Base-by-base conservation (phyloP, 2,113 vertebrate species). In the Chloebia gouldiae region DNA sequence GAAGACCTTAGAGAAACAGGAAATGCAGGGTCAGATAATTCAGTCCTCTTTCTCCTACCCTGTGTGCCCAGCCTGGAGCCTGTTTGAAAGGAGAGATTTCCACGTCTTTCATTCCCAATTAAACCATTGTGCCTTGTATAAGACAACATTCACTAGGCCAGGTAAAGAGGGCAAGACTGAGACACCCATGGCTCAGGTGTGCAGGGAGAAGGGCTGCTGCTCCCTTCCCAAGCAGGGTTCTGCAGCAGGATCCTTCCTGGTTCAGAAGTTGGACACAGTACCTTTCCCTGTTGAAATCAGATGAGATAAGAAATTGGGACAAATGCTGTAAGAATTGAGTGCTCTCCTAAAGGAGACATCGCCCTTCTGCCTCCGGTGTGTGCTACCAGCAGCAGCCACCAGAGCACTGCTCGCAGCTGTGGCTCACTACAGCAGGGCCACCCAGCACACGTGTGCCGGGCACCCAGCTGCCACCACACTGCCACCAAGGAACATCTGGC, bases 341-440 rank as follows among this genome's bases (percentile, higher is more conserved):
- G 15, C 33, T 30, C 19, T 54, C 44, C 18, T 24, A 25, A 53
- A 81, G 42, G 7, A 5, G 6, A 1, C 57, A 47, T 15, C 33
- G 33, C 35, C 21, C 22, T 60, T 81, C 33, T 80, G 23, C 35
- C 30, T 72, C 13, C 12, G 25, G 6, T 13, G 15, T 22, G 13
- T 11, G 80, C 44, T 23, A 56, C 20, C 64, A 69, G 68, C 54
- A 72, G 63, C 76, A 71, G 51, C 37, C 8, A 2, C 60, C 28
- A 11, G 15, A 61, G 20, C 1, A 0, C 33, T 11, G 37, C 9
- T 0, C 13, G 6, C 64, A 77, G 28, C 0, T 39, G 54, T 5
- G 24, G 50, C 30, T 39, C 51, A 2, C 3, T 6, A 19, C 50
- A n/a, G 20, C 63, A 71, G 57, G 25, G 66, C 28, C 56, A 59